Evolutionary conservation across 2,113 vertebrate species (phyloP).

Genomic region (Gila orcuttii): DNA sequence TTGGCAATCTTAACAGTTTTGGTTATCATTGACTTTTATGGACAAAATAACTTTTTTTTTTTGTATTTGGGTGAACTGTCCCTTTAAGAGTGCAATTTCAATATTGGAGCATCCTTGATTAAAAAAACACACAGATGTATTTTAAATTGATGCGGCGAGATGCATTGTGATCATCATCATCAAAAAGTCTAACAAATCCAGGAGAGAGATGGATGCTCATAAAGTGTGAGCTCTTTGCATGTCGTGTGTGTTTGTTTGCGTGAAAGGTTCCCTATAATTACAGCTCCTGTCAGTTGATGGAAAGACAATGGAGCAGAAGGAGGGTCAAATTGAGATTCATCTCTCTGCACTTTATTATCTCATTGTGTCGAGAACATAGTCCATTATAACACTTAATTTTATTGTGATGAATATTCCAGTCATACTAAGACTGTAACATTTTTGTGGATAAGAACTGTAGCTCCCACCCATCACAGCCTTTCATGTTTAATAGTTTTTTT

Average conservation of each 20-base stretch:
- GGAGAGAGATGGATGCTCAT: background rate
- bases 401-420: slow-evolving; percentile 25
- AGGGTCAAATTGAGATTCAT: slow-evolving; percentile 13
- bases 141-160: background rate
- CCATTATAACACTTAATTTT: background rate
- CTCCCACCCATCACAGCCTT: background rate
- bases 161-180: background rate
- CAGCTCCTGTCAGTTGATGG: background rate
- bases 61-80: background rate
- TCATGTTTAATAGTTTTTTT: slow-evolving; percentile 21
- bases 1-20: background rate
- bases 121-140: background rate
- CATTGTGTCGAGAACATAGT: background rate
- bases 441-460: background rate
- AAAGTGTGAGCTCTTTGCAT: background rate
- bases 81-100: background rate
- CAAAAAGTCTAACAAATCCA: background rate
- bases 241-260: slow-evolving; percentile 3
- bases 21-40: background rate
- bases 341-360: background rate
- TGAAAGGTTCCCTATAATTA: slow-evolving; percentile 5
- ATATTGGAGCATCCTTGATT: background rate
- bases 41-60: background rate
- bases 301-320: background rate
- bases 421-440: slow-evolving; percentile 6